Conservation (phyloP, 2,888 invertebrate genomes). For the Phortica okadai region DNA sequence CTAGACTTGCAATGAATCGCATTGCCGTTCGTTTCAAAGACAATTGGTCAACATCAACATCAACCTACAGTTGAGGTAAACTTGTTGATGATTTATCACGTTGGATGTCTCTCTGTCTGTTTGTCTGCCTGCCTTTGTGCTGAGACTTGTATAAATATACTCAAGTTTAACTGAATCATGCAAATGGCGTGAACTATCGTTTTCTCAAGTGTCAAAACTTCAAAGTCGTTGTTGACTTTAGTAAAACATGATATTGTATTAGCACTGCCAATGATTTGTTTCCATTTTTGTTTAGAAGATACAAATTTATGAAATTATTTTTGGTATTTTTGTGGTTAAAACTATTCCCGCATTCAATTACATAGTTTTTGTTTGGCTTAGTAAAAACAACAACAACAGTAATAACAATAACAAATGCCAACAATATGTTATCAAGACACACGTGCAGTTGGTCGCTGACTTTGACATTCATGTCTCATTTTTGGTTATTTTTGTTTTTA, state of each 20-base stretch:
- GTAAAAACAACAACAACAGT: too few species aligned
- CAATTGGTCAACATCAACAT: not conserved
- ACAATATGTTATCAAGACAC: not conserved
- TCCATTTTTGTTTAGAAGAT: not conserved
- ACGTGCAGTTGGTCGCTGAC: not conserved
- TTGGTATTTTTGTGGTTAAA: not conserved
- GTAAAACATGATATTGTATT: not conserved
- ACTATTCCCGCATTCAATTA: too few species aligned
- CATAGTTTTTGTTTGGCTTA: too few species aligned
- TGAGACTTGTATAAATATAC: not conserved
- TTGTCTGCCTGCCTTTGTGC: not conserved
- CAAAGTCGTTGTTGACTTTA: not conserved
- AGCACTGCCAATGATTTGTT: constrained; percentile 12
- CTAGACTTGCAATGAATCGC: not conserved
- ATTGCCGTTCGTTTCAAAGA: constrained; percentile 1
- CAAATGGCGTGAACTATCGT: constrained; percentile 2
- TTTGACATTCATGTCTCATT: constrained; percentile 18
- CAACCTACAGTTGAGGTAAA: constrained; percentile 7
- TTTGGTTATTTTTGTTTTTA: not conserved
- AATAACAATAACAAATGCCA: not conserved
- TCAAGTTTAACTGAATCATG: constrained; percentile 13
- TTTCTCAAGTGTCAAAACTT: constrained; percentile 1
- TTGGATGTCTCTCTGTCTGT: not conserved
- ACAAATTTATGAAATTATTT: not conserved
- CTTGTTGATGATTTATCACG: constrained; percentile 21